These are phyloP conservation scores for Andrena bucephala DNA, from an alignment of 2,888 invertebrate genomes.

Conservation along the genomic window DNA sequence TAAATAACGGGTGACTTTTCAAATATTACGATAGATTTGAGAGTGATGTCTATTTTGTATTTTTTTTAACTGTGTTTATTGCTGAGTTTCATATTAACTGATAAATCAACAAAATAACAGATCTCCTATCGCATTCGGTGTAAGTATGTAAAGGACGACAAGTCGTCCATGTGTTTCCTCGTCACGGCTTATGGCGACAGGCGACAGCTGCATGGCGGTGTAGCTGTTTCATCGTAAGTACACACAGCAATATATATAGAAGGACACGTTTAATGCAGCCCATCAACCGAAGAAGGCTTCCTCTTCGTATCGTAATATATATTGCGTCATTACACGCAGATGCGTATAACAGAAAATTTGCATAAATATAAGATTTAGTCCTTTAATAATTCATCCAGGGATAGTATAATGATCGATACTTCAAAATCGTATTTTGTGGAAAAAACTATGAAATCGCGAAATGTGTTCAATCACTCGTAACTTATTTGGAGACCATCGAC, in stretches of 20 bases:
- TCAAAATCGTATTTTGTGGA: too few relatives aligned
- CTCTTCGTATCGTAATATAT: background rate
- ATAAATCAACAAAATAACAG: background rate
- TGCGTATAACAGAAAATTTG: background rate
- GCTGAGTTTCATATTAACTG: background rate
- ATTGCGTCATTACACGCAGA: background rate
- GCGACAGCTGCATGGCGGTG: background rate
- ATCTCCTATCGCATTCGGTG: background rate
- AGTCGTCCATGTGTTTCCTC: background rate
- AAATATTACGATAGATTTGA: background rate
- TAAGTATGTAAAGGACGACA: background rate
- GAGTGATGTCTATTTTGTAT: background rate
- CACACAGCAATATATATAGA: background rate
- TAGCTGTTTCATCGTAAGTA: background rate
- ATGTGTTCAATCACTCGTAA: too few relatives aligned
- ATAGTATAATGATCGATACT: too few relatives aligned
- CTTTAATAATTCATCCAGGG: too few relatives aligned
- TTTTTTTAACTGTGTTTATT: background rate
- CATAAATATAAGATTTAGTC: background rate
- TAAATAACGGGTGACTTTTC: background rate
- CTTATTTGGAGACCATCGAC: too few relatives aligned
- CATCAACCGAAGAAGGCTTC: conserved; percentile 8
- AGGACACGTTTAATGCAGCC: conserved; percentile 8
- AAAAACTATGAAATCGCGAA: too few relatives aligned
- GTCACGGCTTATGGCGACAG: background rate